Evolutionary conservation across 2,797 vertebrate species (phyloP).

Genomic region (Sebastes melanostomus): DNA sequence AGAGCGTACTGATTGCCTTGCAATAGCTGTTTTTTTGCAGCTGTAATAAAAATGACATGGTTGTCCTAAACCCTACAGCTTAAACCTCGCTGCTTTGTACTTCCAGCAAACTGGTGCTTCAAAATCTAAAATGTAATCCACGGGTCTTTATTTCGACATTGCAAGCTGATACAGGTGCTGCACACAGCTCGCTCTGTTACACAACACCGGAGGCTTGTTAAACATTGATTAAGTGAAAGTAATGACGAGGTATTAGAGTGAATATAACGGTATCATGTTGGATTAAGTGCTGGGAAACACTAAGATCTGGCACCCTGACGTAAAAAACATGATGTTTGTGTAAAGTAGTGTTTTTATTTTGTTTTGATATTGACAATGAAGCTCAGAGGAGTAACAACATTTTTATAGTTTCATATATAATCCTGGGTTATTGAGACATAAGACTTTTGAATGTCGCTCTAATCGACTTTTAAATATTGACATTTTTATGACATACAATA

Average conservation of each 20-base stretch:
- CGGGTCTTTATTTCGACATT: constrained; percentile 15
- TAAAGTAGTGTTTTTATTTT: neutral
- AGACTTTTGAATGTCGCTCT: neutral
- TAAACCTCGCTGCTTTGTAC: neutral
- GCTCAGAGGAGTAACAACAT: neutral
- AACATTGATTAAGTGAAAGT: constrained; percentile 73
- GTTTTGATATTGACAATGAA: neutral
- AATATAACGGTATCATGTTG: constrained; percentile 8
- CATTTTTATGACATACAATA: no score
- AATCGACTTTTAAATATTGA: neutral
- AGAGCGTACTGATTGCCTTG: neutral
- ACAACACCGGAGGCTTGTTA: constrained; percentile 63
- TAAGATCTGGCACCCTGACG: neutral
- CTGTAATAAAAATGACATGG: neutral
- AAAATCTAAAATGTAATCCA: constrained; percentile 36
- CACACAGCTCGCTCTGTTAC: constrained; percentile 33
- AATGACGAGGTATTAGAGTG: constrained; percentile 20
- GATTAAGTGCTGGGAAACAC: neutral
- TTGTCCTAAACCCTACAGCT: neutral
- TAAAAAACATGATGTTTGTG: neutral
- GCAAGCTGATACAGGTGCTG: constrained; percentile 35
- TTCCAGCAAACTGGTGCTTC: neutral
- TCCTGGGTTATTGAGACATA: neutral
- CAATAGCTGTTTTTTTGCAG: neutral
- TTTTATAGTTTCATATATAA: neutral